These are phyloP conservation scores for Atherinosoma microstoma DNA, from an alignment of 2,797 vertebrate species.

Conservation along the genomic window DNA sequence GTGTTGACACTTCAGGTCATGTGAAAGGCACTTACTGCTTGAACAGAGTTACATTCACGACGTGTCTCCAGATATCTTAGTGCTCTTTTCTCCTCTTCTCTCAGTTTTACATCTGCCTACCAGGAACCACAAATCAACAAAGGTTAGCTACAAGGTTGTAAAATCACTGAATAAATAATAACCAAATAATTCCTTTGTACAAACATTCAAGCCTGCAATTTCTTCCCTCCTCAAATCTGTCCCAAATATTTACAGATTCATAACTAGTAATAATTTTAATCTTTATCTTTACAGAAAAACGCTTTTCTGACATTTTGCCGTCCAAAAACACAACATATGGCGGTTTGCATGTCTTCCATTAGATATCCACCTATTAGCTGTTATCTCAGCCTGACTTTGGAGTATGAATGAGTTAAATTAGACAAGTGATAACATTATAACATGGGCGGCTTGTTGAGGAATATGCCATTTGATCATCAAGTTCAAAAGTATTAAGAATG, in stretches of 20 bases:
- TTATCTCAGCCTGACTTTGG: background rate
- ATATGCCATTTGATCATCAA: background rate
- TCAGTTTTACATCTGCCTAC: slow-evolving; percentile 96
- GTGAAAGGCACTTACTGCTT: slow-evolving; percentile 88
- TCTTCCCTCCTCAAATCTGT: background rate
- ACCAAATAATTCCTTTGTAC: background rate
- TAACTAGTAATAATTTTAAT: background rate
- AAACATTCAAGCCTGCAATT: background rate
- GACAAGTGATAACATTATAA: background rate
- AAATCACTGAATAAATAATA: background rate
- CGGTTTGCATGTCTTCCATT: background rate
- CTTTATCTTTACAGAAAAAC: no score
- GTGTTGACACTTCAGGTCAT: background rate
- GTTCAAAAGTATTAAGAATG: background rate
- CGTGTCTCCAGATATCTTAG: slow-evolving; percentile 96
- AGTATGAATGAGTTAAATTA: background rate
- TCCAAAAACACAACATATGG: no score
- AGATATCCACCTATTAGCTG: background rate
- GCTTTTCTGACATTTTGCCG: no score
- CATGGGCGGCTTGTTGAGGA: background rate
- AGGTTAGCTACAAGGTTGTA: background rate
- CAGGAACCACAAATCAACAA: slow-evolving; percentile 18
- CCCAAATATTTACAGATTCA: background rate
- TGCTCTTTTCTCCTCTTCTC: slow-evolving; percentile 97
- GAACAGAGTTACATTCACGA: slow-evolving; percentile 98